Percentiles rank a stretch among this genome's conserved stretches.
These are phyloP conservation scores for Xestia xanthographa DNA, from an alignment of 2,888 invertebrate species.

Conservation along the genomic window DNA sequence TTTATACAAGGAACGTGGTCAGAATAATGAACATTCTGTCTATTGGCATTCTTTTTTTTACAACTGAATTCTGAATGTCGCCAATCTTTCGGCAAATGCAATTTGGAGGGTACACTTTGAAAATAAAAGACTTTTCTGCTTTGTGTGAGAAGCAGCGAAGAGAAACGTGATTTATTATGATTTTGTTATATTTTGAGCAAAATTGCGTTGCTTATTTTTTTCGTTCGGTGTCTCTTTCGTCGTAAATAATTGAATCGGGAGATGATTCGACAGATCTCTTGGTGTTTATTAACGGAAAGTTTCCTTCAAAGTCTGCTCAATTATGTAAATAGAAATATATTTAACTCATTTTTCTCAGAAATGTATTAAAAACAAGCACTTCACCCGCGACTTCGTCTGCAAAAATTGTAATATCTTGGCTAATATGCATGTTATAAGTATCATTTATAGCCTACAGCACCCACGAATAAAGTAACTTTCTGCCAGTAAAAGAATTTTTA, in stretches of 20 bases:
- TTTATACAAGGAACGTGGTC: conserved; percentile 57
- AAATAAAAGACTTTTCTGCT: conserved; percentile 57
- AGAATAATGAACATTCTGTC: conserved; percentile 47
- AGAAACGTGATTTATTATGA: conserved; percentile 55
- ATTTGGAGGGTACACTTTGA: conserved; percentile 53
- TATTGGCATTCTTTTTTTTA: conserved; percentile 59
- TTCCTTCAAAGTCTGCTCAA: conserved; percentile 21
- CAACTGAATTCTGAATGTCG: conserved; percentile 55
- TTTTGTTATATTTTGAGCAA: conserved; percentile 33
- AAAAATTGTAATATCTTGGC: too few relatives aligned
- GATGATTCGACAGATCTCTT: conserved; percentile 39
- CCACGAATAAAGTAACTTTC: too few relatives aligned
- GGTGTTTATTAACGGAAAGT: conserved; percentile 23
- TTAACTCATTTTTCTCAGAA: background rate
- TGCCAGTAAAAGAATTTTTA: too few relatives aligned
- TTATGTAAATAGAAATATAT: conserved; percentile 29
- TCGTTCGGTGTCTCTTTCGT: conserved; percentile 21
- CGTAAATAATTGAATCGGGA: conserved; percentile 37
- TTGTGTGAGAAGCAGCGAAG: conserved; percentile 25
- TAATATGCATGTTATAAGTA: too few relatives aligned
- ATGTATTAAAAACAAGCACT: background rate
- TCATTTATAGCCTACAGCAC: too few relatives aligned
- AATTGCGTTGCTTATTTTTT: conserved; percentile 38
- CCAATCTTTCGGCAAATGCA: conserved; percentile 60
- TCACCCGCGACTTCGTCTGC: too few relatives aligned